Base-by-base conservation (phyloP, 1,140 invertebrate genomes). In the Aphaenogaster ashmeadi region DNA sequence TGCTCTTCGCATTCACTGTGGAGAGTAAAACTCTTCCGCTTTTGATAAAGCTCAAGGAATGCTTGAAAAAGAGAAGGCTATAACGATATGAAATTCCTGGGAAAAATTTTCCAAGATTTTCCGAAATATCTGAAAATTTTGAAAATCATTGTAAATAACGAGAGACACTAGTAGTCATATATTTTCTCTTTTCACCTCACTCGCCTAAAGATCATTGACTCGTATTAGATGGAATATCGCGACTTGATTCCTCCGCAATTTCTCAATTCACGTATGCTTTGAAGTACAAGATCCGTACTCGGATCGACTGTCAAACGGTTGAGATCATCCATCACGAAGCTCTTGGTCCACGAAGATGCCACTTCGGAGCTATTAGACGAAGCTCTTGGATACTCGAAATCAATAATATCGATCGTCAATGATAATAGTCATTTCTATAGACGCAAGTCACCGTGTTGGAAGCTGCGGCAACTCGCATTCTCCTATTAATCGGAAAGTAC, bases 361-460 rank as follows among this genome's bases (percentile, higher is more conserved):
- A 74, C 67, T 84, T 60, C 4, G 80, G 8, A 50, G 75, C 36
- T 72, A 36, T 60, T 74, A 83, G 67, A 81, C 36, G 15, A 33
- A 84, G 41, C 80, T 60, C 54, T 60, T 47, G 54, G 41, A 44
- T 72, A 47, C 27, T 72, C 52, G 52, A 83, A 74, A 60, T 60
- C 69, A 50, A 84, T 84, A 74, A 74, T 71, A 83, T 84, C 67
- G 27, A 84, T 15, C 79, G 8, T 71, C 41, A 84, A 44, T 58
- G 13, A 18, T 27, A 72, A 44, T 47, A 74, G 44, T 83, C 64
- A 71, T 44, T 81, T 38, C 66, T 18, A 50, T 6, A 38, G n/a
- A 83, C 27, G 54, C 18, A 58, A 47, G 41, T 47, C 79, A 13
- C 38, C 36, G 38, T 72, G 27, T 15, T 60, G 54, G 54, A 84